Conservation (phyloP, 2,113 vertebrate species). For the Jacana jacana region DNA sequence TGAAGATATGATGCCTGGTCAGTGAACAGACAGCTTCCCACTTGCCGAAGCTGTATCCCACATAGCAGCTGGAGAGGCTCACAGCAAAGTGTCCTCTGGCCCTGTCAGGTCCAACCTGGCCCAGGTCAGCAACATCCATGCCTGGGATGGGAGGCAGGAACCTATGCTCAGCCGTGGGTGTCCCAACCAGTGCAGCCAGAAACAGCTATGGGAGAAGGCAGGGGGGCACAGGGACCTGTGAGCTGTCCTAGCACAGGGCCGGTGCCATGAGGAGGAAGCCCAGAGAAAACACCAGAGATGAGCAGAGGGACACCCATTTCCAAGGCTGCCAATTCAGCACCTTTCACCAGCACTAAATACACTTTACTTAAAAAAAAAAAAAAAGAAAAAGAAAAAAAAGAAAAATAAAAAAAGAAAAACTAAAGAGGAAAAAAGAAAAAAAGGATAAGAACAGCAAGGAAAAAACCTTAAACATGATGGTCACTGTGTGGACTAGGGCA, state of each 20-base stretch:
- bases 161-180: background rate
- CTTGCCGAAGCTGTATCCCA: background rate
- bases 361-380: background rate
- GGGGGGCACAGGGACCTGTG: background rate
- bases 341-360: slow-evolving; percentile 62
- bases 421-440: background rate
- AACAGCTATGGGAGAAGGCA: background rate
- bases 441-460: background rate
- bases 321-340: background rate
- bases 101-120: background rate
- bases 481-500: background rate
- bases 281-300: background rate
- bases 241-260: background rate
- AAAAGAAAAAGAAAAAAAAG: rapidly evolving
- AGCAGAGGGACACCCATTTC: background rate
- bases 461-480: background rate
- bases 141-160: background rate
- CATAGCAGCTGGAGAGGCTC: background rate
- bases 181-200: background rate
- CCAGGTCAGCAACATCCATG: background rate
- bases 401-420: too few species aligned
- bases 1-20: background rate
- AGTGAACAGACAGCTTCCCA: background rate
- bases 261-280: background rate
- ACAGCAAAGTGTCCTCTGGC: background rate